Base-by-base conservation (phyloP, 2,797 vertebrate genomes). In the Spondyliosoma cantharus region DNA sequence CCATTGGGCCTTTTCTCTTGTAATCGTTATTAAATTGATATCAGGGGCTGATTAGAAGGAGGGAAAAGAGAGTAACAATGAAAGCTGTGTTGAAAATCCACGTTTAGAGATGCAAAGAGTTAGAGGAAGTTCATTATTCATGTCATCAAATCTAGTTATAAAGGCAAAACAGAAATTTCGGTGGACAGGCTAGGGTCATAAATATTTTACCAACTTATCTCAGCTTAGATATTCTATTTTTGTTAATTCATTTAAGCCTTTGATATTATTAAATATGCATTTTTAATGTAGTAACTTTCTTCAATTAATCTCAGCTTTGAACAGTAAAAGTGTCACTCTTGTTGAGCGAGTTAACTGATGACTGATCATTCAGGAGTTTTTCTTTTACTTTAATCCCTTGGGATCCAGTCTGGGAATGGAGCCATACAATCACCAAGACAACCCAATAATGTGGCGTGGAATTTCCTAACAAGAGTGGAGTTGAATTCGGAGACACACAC, bases 381-480 rank as follows among this genome's bases (percentile, higher is more conserved):
- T 77, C 63, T 86, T 87, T 83, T 80, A 53, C 87, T 85, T 87
- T 82, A 90, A 90, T 93, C 90, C 89, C 81, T 68, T 63, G 73
- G 87, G 89, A 93, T 90, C 74, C 86, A 89, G 90, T 92, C 92
- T 93, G 92, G 92, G 92, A 95, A 91, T 82, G 81, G 81, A 91
- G 93, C 92, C 93, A 94, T 83, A 73, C 78, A 72, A 89, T 91
- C 89, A 84, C 91, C 89, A 91, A 90, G 92, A 92, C 93, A 94
- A 93, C 93, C 88, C 87, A 92, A 83, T 93, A 93, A 93, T 91
- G 90, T 91, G 90, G 87, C 88, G 74, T 90, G 93, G 93, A 94
- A 93, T 94, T 90, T 92, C 89, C 86, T 90, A 93, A 93, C 91
- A 89, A 95, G 90, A 92, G 74, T 74, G 86, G 86, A 89, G 86